phyloP scores from a whole-genome alignment of 2,797 vertebrate genomes.

The Rhyacichthys aspro region DNA sequence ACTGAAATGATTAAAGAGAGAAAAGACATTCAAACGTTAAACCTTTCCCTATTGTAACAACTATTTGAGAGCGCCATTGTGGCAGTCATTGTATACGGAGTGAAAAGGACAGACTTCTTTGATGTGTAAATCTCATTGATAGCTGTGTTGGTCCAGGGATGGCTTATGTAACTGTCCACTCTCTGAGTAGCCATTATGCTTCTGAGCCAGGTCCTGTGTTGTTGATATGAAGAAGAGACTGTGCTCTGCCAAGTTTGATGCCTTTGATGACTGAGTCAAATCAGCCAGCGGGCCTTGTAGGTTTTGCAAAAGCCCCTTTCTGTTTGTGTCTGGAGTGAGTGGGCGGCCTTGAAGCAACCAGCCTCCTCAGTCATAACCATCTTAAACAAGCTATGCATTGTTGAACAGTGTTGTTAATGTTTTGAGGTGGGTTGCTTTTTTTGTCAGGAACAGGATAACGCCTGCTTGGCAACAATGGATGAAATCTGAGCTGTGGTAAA shows the following conservation, averaged over 20 bases:
- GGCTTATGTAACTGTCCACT: conserved; percentile 22
- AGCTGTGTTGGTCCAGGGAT: neutral
- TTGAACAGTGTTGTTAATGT: conserved; percentile 58
- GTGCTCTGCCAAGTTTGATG: conserved; percentile 59
- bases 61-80: too few relatives aligned
- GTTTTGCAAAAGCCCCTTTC: conserved; percentile 53
- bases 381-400: conserved; percentile 72
- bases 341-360: conserved; percentile 74
- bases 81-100: neutral
- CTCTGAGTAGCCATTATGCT: conserved; percentile 18
- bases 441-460: conserved; percentile 63
- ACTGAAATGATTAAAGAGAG: too few relatives aligned
- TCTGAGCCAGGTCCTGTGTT: conserved; percentile 39
- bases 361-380: conserved; percentile 55
- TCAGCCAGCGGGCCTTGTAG: conserved; percentile 48
- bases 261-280: conserved; percentile 73
- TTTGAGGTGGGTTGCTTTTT: conserved; percentile 53
- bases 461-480: conserved; percentile 53
- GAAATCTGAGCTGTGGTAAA: conserved; percentile 48
- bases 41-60: too few relatives aligned
- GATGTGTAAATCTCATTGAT: neutral
- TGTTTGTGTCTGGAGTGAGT: conserved; percentile 61
- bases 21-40: too few relatives aligned
- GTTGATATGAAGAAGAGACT: conserved; percentile 55
- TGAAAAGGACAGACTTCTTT: neutral